Conservation (phyloP, 2,113 vertebrate genomes). For the Phylloscopus trochilus region DNA sequence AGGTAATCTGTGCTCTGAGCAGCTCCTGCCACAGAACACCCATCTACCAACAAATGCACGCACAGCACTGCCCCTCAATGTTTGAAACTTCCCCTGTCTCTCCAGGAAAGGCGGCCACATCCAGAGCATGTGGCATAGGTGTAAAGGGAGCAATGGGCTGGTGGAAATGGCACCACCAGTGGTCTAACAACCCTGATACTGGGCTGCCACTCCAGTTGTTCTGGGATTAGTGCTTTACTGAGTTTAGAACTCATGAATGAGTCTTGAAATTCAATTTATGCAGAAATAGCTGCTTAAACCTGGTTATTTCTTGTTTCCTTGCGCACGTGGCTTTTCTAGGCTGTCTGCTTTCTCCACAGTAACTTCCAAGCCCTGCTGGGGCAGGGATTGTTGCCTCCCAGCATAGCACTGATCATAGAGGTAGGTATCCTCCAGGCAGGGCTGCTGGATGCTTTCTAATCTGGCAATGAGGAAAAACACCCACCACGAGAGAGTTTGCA, state of each 20-base stretch:
- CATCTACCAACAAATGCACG: background rate
- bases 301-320: background rate
- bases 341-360: background rate
- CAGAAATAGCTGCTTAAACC: background rate
- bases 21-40: background rate
- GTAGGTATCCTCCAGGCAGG: background rate
- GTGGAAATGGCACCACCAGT: background rate
- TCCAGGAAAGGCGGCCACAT: background rate
- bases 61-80: accelerated
- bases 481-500: accelerated
- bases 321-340: background rate
- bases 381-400: background rate
- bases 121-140: accelerated
- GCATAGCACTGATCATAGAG: accelerated
- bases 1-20: background rate
- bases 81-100: background rate
- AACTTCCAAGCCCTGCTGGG: background rate
- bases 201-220: background rate
- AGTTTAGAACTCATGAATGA: background rate
- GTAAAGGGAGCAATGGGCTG: background rate
- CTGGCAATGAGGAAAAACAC: background rate
- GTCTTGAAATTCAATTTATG: background rate
- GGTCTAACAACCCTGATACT: background rate
- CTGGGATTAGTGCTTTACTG: background rate
- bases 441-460: background rate